phyloP scores from a whole-genome alignment of 1,140 invertebrate genomes.

The Drosophila mojavensis region DNA sequence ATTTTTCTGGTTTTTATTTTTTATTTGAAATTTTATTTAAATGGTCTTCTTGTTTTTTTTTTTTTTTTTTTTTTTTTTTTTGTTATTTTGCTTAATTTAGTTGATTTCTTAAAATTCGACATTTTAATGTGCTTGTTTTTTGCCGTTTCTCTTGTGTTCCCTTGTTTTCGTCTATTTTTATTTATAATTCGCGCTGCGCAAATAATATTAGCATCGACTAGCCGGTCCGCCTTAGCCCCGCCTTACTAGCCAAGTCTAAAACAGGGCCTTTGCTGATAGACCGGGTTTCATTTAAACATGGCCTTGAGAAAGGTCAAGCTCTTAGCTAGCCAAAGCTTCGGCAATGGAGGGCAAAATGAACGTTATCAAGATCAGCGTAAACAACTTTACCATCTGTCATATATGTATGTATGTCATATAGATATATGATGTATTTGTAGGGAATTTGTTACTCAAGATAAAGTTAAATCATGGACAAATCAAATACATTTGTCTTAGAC shows the following conservation, averaged over 20 bases:
- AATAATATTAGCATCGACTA: constrained; percentile 9
- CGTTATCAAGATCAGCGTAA: not conserved
- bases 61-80: constrained; percentile 2
- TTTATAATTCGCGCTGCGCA: constrained; percentile 48
- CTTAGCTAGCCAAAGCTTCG: no score
- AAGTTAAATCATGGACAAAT: no score
- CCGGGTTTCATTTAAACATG: constrained; percentile 24
- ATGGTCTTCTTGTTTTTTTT: not conserved
- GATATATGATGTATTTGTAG: no score
- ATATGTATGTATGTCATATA: no score
- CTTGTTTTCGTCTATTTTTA: constrained; percentile 20
- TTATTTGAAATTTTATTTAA: constrained; percentile 18
- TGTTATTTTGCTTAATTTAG: constrained; percentile 27
- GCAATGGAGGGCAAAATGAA: not conserved
- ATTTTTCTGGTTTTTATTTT: constrained; percentile 23
- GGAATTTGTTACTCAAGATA: no score
- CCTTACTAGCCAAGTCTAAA: not conserved
- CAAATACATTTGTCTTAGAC: no score
- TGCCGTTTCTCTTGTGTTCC: not conserved
- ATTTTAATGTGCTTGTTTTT: constrained; percentile 47
- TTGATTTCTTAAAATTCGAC: constrained; percentile 45
- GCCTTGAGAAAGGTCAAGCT: constrained; percentile 7
- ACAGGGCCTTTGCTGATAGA: not conserved
- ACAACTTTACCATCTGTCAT: no score
- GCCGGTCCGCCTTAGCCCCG: not conserved